These are phyloP conservation scores for Apteryx mantelli DNA, from an alignment of 2,113 vertebrate species.

Conservation along the genomic window DNA sequence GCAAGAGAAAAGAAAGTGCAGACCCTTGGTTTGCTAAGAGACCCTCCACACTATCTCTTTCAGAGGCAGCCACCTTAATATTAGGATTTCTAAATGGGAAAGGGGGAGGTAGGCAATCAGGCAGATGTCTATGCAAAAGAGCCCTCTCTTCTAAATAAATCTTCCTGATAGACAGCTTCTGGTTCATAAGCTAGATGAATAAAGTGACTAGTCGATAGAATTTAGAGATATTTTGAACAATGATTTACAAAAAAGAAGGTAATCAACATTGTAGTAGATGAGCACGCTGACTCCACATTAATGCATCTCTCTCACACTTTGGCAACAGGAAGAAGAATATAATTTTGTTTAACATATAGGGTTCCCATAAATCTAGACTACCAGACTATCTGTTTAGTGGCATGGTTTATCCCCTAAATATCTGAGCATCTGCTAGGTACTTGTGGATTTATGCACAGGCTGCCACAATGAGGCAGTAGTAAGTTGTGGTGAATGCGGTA, in stretches of 20 bases:
- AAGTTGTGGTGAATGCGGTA: slow-evolving; percentile 56
- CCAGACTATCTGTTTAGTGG: neutral
- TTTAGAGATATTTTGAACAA: neutral
- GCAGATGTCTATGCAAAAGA: neutral
- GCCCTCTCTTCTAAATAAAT: slow-evolving; percentile 34
- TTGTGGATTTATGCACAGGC: slow-evolving; percentile 53
- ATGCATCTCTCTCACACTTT: neutral
- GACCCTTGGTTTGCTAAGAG: neutral
- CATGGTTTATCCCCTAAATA: neutral
- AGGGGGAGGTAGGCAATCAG: neutral
- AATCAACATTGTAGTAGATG: neutral
- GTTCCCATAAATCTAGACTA: neutral
- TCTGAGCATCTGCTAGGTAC: slow-evolving; percentile 6
- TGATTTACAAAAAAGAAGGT: neutral
- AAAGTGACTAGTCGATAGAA: neutral
- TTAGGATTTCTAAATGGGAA: neutral
- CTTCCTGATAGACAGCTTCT: neutral
- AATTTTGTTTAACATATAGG: neutral
- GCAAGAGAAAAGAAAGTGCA: slow-evolving; percentile 50
- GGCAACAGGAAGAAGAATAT: neutral
- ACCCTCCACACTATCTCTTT: slow-evolving; percentile 55
- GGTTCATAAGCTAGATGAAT: neutral
- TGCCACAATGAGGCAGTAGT: slow-evolving; percentile 72
- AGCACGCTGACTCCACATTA: neutral
- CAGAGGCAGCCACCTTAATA: neutral